A percentile compares a stretch with the other conserved stretches of the same genome.
These are phyloP conservation scores for Panonychus citri DNA, from an alignment of 1,140 invertebrate species.

Conservation along the genomic window DNA sequence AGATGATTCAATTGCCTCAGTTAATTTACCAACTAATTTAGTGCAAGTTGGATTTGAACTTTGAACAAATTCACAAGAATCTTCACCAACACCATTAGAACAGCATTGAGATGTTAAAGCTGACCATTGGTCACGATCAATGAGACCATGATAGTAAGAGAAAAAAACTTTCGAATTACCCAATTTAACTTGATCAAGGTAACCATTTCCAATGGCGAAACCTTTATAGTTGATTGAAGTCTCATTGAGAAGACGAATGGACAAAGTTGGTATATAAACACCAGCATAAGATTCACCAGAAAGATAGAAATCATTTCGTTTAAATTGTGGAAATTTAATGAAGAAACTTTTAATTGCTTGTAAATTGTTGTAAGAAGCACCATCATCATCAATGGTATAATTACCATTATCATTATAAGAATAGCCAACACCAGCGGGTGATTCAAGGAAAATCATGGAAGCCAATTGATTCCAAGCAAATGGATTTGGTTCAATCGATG, in stretches of 20 bases:
- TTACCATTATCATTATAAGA: slow-evolving; percentile 28
- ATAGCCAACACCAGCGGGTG: slow-evolving; percentile 32
- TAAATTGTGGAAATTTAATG: slow-evolving; percentile 26
- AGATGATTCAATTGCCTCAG: background rate
- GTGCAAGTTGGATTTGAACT: background rate
- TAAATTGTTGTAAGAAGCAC: slow-evolving; percentile 22
- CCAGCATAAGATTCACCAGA: slow-evolving; percentile 28
- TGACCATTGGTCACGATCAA: slow-evolving; percentile 17
- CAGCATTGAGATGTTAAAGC: background rate
- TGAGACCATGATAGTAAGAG: slow-evolving; percentile 28
- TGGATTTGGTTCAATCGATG: slow-evolving; percentile 22
- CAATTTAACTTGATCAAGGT: slow-evolving; percentile 22
- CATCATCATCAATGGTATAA: slow-evolving; percentile 27
- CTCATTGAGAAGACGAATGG: slow-evolving; percentile 22
- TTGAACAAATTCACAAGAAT: background rate
- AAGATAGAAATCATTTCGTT: slow-evolving; percentile 22
- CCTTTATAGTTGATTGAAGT: slow-evolving; percentile 24
- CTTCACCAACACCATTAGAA: background rate
- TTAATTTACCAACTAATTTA: background rate
- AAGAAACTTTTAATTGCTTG: slow-evolving; percentile 28
- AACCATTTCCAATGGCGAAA: slow-evolving; percentile 30
- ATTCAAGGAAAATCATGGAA: slow-evolving; percentile 40
- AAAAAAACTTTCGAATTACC: slow-evolving; percentile 27
- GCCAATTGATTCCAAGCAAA: slow-evolving; percentile 37
- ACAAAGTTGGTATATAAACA: slow-evolving; percentile 28